A percentile compares a stretch with the other conserved stretches of the same genome.
phyloP scores from a whole-genome alignment of 2,797 vertebrate genomes.

The Pangasius macronema region DNA sequence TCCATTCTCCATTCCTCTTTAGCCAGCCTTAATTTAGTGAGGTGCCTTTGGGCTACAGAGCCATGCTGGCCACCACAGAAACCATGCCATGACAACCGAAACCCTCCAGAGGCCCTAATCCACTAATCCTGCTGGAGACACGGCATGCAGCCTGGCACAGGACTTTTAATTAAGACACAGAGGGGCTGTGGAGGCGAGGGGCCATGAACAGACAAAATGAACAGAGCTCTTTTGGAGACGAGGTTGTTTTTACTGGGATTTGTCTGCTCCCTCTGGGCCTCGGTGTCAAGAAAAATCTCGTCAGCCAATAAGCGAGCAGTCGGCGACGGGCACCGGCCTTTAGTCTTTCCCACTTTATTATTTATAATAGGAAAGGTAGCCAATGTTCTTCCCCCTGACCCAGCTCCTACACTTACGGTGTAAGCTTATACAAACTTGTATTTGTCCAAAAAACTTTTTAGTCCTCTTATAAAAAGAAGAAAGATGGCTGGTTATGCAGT shows the following conservation, averaged over 20 bases:
- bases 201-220: constrained; percentile 48
- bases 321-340: not conserved
- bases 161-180: constrained; percentile 95
- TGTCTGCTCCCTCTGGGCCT: constrained; percentile 34
- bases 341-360: constrained; percentile 8
- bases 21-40: constrained; percentile 56
- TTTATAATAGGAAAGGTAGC: constrained; percentile 8
- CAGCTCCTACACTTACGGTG: not conserved
- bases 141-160: constrained; percentile 86
- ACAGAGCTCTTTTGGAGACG: constrained; percentile 22
- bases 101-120: constrained; percentile 92
- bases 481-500: not conserved
- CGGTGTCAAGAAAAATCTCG: constrained; percentile 46
- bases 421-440: not conserved
- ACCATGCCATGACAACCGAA: constrained; percentile 78
- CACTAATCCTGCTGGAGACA: constrained; percentile 94
- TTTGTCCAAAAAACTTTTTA: not conserved
- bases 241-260: constrained; percentile 36
- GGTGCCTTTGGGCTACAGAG: constrained; percentile 85
- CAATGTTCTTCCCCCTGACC: not conserved
- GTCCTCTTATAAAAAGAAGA: not conserved
- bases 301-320: constrained; percentile 45
- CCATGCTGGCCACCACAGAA: constrained; percentile 86
- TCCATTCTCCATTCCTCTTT: constrained; percentile 44
- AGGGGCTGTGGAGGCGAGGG: constrained; percentile 55